Evolutionary conservation across 2,797 vertebrate genomes (phyloP).

Genomic region (Epinephelus awoara): DNA sequence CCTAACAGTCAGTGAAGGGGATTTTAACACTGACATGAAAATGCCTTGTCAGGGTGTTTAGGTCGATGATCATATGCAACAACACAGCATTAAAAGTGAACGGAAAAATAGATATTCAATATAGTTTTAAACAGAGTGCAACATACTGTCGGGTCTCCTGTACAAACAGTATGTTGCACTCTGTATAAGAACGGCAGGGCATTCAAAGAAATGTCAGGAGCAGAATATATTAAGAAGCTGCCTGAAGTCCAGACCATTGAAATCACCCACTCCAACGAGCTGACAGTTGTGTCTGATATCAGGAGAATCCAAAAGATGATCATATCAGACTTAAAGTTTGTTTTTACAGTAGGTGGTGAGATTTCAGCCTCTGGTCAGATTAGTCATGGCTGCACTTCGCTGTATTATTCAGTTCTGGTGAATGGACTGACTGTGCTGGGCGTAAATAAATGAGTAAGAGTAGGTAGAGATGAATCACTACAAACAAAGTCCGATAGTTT

Average conservation of each 20-base stretch:
- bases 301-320: neutral
- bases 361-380: constrained; percentile 37
- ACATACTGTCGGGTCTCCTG: neutral
- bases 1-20: no score
- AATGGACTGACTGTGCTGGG: constrained; percentile 7
- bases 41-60: no score
- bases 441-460: neutral
- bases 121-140: neutral
- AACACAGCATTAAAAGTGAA: neutral
- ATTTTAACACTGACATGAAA: no score
- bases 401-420: neutral
- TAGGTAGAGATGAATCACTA: neutral
- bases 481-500: neutral
- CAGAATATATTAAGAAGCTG: constrained; percentile 3
- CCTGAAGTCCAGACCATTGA: no score
- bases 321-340: constrained; percentile 12
- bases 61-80: no score
- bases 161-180: neutral
- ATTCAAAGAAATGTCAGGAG: neutral
- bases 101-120: neutral
- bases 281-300: no score
- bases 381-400: constrained; percentile 20
- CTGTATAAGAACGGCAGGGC: neutral
- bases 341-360: constrained; percentile 14
- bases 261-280: no score